Evolutionary conservation across 2,888 invertebrate species (phyloP).

Genomic region (Agonum fuliginosum): DNA sequence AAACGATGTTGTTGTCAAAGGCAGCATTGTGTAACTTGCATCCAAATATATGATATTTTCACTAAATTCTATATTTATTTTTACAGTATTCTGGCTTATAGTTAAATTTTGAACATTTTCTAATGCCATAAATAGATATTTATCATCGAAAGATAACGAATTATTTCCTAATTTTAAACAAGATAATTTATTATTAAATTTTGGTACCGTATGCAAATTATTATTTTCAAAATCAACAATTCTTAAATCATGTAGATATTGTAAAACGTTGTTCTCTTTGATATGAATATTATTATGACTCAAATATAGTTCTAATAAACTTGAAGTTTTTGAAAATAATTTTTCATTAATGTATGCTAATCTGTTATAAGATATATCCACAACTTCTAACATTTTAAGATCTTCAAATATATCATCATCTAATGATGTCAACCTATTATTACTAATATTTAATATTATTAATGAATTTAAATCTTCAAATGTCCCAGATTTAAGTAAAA

Average conservation of each 20-base stretch:
- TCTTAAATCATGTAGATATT: background rate
- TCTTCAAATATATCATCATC: conserved; percentile 59
- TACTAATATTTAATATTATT: conserved; percentile 17
- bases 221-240: conserved; percentile 13
- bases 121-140: background rate
- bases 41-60: conserved; percentile 1
- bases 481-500: conserved; percentile 9
- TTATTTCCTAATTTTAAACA: background rate
- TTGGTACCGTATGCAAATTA: background rate
- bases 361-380: conserved; percentile 58
- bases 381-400: conserved; percentile 39
- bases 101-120: background rate
- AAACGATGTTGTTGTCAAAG: conserved; percentile 22
- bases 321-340: background rate
- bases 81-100: conserved; percentile 12
- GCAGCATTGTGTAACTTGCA: conserved; percentile 6
- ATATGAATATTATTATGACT: conserved; percentile 31
- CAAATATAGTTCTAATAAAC: conserved; percentile 5
- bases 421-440: conserved; percentile 57
- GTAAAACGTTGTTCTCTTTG: background rate
- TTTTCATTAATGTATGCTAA: background rate
- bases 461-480: conserved; percentile 52
- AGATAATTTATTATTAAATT: background rate
- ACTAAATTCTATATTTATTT: background rate
- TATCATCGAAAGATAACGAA: background rate